Base-by-base conservation (phyloP, 1,140 invertebrate genomes). In the Pseudomyrmex cubaensis region DNA sequence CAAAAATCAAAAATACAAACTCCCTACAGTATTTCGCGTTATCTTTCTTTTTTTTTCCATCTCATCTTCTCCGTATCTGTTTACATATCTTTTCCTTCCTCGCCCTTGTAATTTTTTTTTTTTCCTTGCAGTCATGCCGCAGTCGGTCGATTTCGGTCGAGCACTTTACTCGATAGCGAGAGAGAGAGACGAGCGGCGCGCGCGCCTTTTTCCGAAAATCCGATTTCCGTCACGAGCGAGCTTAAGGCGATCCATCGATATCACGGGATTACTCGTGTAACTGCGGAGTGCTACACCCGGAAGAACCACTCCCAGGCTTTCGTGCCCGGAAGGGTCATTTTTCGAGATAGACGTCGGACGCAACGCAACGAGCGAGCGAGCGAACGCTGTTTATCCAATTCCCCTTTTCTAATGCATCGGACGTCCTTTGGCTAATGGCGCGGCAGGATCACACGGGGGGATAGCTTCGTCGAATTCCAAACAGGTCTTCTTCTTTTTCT, bases 121-220 rank as follows among this genome's bases (percentile, higher is more conserved):
- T 77, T 52, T 46, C 54, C 7, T 61, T 67, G 46, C 50, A 10
- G 50, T 13, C 9, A 13, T 35, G 35, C 46, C 46, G 48, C 61
- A 69, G 15, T n/a, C 75, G 57, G 64, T 35, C 35, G 35, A 35
- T 78, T 78, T 72, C 12, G 76, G 64, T 20, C 44, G 57, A 80
- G 76, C 76, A 80, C 76, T 80, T 80, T 80, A 46, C 74, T 20
- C 82, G 69, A 82, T 56, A 44, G 12, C 22, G 12, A 52, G n/a
- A 82, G 62, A 35, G 85, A 73, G 83, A 44, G 54, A 59, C 64
- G 54, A 44, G 20, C 44, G 52, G 66, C 35, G 35, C 35, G 35
- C 35, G 35, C 35, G 35, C 35, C 35, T 35, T 80, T 75, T 85
- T 73, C 80, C 72, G 86, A 78, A 76, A 83, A 77, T 84, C 69